These are phyloP conservation scores for Sesia apiformis DNA, from an alignment of 2,888 invertebrate genomes.

Conservation along the genomic window DNA sequence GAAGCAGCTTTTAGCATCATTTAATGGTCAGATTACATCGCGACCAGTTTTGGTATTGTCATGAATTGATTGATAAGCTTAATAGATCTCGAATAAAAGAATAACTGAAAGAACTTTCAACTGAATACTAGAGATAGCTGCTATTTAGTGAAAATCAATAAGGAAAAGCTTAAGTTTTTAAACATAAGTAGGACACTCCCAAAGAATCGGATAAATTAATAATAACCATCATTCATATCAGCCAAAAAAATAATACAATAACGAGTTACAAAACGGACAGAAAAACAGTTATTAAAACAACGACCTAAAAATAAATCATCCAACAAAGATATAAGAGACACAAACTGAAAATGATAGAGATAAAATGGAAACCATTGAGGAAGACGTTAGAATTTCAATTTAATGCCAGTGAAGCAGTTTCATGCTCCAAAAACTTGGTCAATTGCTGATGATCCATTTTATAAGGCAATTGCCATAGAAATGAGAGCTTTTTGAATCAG, in stretches of 20 bases:
- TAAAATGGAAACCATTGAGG: slow-evolving; percentile 13
- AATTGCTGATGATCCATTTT: slow-evolving; percentile 6
- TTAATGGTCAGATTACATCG: background rate
- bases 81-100: background rate
- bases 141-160: too few relatives aligned
- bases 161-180: too few relatives aligned
- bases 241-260: too few relatives aligned
- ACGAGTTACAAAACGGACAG: too few relatives aligned
- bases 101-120: too few relatives aligned
- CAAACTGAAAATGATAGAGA: too few relatives aligned
- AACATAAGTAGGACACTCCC: too few relatives aligned
- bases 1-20: background rate
- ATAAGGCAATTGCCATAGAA: slow-evolving; percentile 11
- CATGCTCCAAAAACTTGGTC: slow-evolving; percentile 32
- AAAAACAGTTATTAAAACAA: too few relatives aligned
- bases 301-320: too few relatives aligned
- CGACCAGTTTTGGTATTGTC: background rate
- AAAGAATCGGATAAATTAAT: too few relatives aligned
- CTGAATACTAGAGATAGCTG: slow-evolving; percentile 4
- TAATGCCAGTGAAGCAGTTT: slow-evolving; percentile 33
- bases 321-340: too few relatives aligned
- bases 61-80: background rate
- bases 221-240: too few relatives aligned
- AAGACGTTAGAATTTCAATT: slow-evolving; percentile 28
- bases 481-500: slow-evolving; percentile 7